Evolutionary conservation across 1,140 invertebrate species (phyloP).

Genomic region (Panagrolaimus sp.): DNA sequence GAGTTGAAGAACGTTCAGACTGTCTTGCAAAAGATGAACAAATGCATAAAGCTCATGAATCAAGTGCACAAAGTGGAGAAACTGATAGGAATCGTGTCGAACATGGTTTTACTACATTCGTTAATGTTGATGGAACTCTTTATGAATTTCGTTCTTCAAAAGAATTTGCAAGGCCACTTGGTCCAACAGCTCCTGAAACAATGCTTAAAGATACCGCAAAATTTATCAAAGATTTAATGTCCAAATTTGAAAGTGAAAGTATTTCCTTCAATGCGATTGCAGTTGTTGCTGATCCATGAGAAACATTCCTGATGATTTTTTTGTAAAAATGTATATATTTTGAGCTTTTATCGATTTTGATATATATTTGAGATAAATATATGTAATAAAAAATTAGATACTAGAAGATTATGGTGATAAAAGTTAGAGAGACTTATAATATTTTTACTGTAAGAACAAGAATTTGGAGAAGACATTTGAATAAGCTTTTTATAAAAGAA

Average conservation of each 20-base stretch:
- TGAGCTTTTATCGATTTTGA: too few relatives aligned
- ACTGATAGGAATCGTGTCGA: conserved; percentile 36
- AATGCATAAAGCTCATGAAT: conserved; percentile 30
- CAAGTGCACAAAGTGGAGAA: conserved; percentile 35
- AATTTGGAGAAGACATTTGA: too few relatives aligned
- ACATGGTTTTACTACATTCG: conserved; percentile 49
- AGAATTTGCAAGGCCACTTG: conserved; percentile 48
- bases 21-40: conserved; percentile 29
- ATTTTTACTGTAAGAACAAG: too few relatives aligned
- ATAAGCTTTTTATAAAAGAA: too few relatives aligned
- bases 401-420: too few relatives aligned
- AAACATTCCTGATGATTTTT: too few relatives aligned
- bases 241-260: conserved; percentile 28
- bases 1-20: conserved; percentile 45
- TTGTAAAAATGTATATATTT: too few relatives aligned
- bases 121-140: conserved; percentile 28
- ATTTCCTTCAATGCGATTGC: conserved; percentile 43
- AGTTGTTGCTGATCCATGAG: conserved; percentile 25
- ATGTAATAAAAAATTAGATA: too few relatives aligned
- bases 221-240: conserved; percentile 36
- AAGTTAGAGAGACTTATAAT: too few relatives aligned
- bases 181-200: conserved; percentile 36
- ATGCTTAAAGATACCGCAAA: conserved; percentile 40
- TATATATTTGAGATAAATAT: too few relatives aligned
- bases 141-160: conserved; percentile 29